phyloP scores from a whole-genome alignment of 2,113 vertebrate genomes.

The Scolopax mira region DNA sequence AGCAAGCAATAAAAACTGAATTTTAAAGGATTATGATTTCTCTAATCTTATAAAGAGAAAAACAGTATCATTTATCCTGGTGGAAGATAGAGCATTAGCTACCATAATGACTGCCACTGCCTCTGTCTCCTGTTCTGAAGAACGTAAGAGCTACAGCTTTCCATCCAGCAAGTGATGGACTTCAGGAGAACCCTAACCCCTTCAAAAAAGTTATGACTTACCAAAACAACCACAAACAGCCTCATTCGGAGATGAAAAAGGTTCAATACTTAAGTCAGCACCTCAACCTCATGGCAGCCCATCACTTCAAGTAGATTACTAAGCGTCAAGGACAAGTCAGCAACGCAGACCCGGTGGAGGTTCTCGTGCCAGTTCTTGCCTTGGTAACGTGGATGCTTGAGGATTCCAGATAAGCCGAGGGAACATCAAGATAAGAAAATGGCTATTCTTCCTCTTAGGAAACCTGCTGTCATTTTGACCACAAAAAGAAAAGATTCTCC shows the following conservation, averaged over 20 bases:
- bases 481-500: constrained; percentile 40
- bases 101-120: neutral
- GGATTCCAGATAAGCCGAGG: neutral
- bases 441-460: neutral
- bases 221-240: neutral
- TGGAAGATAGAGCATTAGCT: neutral
- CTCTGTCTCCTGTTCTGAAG: neutral
- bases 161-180: neutral
- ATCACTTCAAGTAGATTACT: neutral
- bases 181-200: neutral
- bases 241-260: neutral
- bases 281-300: neutral
- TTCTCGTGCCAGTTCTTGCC: neutral
- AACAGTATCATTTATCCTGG: neutral
- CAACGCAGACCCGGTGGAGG: neutral
- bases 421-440: neutral
- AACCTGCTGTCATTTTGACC: neutral
- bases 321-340: neutral
- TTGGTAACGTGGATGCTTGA: neutral
- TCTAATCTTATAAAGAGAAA: neutral
- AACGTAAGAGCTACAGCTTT: neutral
- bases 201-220: neutral
- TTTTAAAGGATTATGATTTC: neutral
- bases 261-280: neutral
- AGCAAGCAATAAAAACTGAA: neutral